phyloP scores from a whole-genome alignment of 2,113 vertebrate species.

The Otus sunia region DNA sequence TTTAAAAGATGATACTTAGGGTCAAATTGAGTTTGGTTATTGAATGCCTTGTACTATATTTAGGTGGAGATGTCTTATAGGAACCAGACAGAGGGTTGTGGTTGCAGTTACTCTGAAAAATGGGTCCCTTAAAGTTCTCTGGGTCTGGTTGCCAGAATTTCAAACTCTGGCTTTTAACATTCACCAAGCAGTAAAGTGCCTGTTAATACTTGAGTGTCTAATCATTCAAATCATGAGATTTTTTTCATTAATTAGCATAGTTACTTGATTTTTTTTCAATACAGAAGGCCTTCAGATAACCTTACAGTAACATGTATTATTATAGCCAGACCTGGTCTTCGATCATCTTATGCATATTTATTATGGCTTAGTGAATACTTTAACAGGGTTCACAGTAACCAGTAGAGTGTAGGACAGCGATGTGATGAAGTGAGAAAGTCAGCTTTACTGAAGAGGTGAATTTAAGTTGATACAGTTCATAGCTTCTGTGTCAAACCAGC shows the following conservation, averaged over 20 bases:
- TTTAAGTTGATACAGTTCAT: not conserved
- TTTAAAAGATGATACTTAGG: not conserved
- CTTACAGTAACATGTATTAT: not conserved
- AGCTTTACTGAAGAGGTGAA: not conserved
- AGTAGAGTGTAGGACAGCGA: not conserved
- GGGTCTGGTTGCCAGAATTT: not conserved
- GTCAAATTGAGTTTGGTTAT: not conserved
- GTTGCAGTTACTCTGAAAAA: not conserved
- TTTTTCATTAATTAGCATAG: not conserved
- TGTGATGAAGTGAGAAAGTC: not conserved
- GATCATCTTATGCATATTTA: not conserved
- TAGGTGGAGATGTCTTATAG: not conserved
- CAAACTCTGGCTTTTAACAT: not conserved
- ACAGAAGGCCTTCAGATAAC: not conserved
- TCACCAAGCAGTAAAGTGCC: not conserved
- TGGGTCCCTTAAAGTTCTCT: not conserved
- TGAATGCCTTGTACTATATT: not conserved
- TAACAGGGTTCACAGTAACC: not conserved
- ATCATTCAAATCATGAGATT: not conserved
- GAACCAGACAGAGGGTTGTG: not conserved
- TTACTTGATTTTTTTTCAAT: not conserved
- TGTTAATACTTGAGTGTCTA: not conserved
- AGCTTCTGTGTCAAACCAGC: not conserved
- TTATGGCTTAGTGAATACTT: not conserved
- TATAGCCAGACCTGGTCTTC: not conserved